Conservation (phyloP, 2,888 invertebrate species). For the Perithous albicinctus region DNA sequence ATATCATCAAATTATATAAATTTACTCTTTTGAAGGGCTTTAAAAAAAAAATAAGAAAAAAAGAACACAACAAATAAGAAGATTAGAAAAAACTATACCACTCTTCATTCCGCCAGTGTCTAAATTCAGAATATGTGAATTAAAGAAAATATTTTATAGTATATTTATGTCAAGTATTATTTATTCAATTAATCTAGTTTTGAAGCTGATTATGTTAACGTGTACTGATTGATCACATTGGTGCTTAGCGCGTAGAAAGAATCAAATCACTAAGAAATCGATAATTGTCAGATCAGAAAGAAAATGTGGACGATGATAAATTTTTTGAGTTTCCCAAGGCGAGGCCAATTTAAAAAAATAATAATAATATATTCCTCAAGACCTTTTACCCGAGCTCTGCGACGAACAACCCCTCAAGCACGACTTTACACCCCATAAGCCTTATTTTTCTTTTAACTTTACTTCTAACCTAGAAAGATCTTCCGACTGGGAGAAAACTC, state of each 20-base stretch:
- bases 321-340: constrained; percentile 64
- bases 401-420: constrained; percentile 67
- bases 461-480: constrained; percentile 80
- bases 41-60: no score
- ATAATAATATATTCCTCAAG: constrained; percentile 73
- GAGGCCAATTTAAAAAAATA: constrained; percentile 72
- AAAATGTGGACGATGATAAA: constrained; percentile 43
- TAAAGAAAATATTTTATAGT: no score
- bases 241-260: background rate
- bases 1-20: no score
- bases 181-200: no score
- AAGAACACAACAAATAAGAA: no score
- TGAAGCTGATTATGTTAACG: no score
- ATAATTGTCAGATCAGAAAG: constrained; percentile 31
- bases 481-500: constrained; percentile 66
- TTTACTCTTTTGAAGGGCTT: no score
- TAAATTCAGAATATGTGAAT: no score
- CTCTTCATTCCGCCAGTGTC: no score
- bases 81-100: no score
- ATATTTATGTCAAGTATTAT: no score
- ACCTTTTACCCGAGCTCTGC: constrained; percentile 48
- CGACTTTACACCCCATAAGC: constrained; percentile 84
- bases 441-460: constrained; percentile 85
- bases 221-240: background rate
- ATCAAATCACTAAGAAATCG: constrained; percentile 1